Percentiles rank a stretch among this genome's conserved stretches.
Evolutionary conservation across 2,113 vertebrate genomes (phyloP).

Genomic region (Spermophilus dauricus): DNA sequence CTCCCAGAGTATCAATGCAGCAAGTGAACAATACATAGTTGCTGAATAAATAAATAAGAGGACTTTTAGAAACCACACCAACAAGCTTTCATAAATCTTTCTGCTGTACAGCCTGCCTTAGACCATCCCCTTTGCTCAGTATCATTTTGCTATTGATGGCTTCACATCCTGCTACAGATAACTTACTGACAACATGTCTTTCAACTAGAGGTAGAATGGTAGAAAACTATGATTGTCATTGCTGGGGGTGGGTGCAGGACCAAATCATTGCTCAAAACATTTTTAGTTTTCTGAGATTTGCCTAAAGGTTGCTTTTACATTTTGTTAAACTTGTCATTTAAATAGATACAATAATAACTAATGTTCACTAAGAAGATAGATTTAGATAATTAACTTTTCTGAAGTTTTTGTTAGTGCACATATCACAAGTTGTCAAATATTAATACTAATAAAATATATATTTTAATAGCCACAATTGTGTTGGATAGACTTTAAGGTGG

Average conservation of each 20-base stretch:
- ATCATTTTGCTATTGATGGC: not conserved
- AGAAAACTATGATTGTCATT: not conserved
- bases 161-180: not conserved
- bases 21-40: constrained; percentile 25
- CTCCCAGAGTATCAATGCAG: not conserved
- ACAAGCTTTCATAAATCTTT: not conserved
- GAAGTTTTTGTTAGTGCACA: not conserved
- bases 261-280: not conserved
- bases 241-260: not conserved
- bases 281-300: not conserved
- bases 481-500: not conserved
- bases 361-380: not conserved
- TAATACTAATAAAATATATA: not conserved
- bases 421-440: not conserved
- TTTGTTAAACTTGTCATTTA: constrained; percentile 22
- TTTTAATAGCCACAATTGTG: not conserved
- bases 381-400: not conserved
- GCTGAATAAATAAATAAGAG: constrained; percentile 5
- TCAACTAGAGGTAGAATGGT: not conserved
- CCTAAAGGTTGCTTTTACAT: not conserved
- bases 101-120: not conserved
- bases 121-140: not conserved
- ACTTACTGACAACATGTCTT: not conserved
- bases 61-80: not conserved
- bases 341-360: not conserved